Conservation (phyloP, 2,888 invertebrate species). For the Sisyra terminalis region DNA sequence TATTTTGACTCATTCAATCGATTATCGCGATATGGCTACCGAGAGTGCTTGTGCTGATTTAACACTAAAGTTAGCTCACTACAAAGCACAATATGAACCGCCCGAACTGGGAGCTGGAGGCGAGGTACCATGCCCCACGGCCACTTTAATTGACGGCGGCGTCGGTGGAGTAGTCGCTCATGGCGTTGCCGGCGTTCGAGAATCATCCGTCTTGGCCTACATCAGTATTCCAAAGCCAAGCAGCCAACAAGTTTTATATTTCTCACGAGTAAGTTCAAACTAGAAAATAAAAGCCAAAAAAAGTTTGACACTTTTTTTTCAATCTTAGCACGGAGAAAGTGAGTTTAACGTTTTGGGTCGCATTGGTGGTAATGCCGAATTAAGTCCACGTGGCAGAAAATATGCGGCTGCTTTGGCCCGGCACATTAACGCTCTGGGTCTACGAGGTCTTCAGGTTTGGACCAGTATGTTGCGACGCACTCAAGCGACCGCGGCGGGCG, state of each 20-base stretch:
- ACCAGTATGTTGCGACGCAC: constrained; percentile 80
- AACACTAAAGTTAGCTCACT: constrained; percentile 67
- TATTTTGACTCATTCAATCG: constrained; percentile 72
- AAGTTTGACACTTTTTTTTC: constrained; percentile 10
- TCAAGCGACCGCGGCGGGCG: constrained; percentile 68
- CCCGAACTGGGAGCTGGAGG: constrained; percentile 36
- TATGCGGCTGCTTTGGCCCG: constrained; percentile 62
- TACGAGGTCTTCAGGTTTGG: constrained; percentile 68
- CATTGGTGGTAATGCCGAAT: constrained; percentile 78
- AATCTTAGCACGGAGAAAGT: constrained; percentile 91
- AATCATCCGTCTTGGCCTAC: constrained; percentile 73
- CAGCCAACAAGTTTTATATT: constrained; percentile 75
- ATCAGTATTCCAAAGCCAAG: constrained; percentile 70
- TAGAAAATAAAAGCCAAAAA: too few species aligned
- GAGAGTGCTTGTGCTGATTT: constrained; percentile 68
- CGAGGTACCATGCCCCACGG: constrained; percentile 31
- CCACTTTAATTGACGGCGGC: constrained; percentile 36
- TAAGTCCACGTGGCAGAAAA: constrained; percentile 64
- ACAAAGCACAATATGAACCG: constrained; percentile 64
- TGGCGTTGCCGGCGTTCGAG: constrained; percentile 60
- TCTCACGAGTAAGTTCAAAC: constrained; percentile 65
- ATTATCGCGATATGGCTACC: constrained; percentile 66
- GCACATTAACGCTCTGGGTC: constrained; percentile 49
- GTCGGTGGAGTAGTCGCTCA: constrained; percentile 54
- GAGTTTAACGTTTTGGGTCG: constrained; percentile 79